Evolutionary conservation across 2,888 invertebrate genomes (phyloP), one percentile per base, ranked within the genome.

Genomic region (Cyclophora albipunctata): DNA sequence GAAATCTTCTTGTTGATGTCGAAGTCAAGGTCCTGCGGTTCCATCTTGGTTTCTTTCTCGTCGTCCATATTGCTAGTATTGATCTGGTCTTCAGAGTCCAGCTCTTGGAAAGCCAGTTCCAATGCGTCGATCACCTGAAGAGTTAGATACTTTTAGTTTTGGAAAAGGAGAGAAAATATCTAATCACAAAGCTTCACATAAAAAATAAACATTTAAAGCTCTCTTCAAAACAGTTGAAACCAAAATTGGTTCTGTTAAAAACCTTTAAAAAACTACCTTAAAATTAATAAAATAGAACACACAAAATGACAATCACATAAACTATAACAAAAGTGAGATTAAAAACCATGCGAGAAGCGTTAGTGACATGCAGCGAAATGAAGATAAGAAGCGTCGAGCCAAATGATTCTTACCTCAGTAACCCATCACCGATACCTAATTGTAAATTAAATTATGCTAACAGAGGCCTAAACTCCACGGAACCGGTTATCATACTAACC

Each of bases 31-130:
- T 77, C 58, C 37, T 2, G 53, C 34, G 34, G 43, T 7, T 20
- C 40, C 34, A 5, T 48, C 49, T 57, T 59, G 7, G 45, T 59
- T 45, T 59, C 58, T 5, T 58, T 62, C 37, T 58, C 64, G 46
- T 84, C 81, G 59, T 90, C 89, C 73, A 90, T 90, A 7, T 46
- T 54, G 47, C 52, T 53, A 4, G 45, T 52, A 49, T 54, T 48
- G 35, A 54, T 58, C 48, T 69, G 74, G 56, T 85, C 84, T 70
- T 90, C 88, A 41, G 89, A 90, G 77, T 92, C 91, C 59, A 91
- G 87, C 70, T 91, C 91, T 80, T 91, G 86, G 70, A 91, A 91
- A 64, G 92, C 91, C 71, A 91, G 75, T 71, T 92, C 91, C 71
- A 91, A 78, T 62, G 91, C 92, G 78, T 92, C 91, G 72, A 91